phyloP scores from a whole-genome alignment of 2,888 invertebrate genomes.

The Dichetophora obliterata region DNA sequence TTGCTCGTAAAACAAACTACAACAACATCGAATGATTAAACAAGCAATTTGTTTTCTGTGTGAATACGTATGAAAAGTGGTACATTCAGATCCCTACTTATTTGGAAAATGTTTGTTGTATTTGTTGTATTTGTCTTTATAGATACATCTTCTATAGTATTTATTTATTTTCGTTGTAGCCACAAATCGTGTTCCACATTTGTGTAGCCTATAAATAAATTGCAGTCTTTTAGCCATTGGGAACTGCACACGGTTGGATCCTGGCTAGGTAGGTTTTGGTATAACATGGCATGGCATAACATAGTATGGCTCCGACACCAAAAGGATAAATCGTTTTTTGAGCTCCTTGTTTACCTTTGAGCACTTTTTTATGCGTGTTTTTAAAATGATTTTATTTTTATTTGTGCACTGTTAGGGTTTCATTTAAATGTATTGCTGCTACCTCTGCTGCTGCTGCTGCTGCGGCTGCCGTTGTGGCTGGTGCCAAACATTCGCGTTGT shows the following conservation, averaged over 20 bases:
- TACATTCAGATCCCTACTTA: not conserved
- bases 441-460: conserved; percentile 50
- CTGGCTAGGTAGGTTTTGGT: not conserved
- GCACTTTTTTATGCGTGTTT: not conserved
- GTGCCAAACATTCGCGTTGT: conserved; percentile 10
- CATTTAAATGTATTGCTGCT: conserved; percentile 37
- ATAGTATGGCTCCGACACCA: not conserved
- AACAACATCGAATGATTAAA: conserved; percentile 49
- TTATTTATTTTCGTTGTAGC: conserved; percentile 1
- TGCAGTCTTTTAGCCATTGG: conserved; percentile 18
- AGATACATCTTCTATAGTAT: not conserved
- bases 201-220: conserved; percentile 26
- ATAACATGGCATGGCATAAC: not conserved
- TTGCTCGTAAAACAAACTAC: conserved; percentile 32
- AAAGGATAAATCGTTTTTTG: conserved; percentile 34
- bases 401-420: not conserved
- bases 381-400: conserved; percentile 3
- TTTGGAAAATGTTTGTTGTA: not conserved
- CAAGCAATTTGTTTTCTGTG: conserved; percentile 45
- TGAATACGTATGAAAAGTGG: not conserved
- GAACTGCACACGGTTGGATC: not conserved
- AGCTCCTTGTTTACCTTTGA: conserved; percentile 35
- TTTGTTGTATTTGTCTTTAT: conserved; percentile 11
- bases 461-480: conserved; percentile 47
- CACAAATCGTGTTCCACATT: conserved; percentile 6